Percentiles rank a stretch among this genome's conserved stretches.
Conservation (phyloP, 2,113 vertebrate genomes). For the Brachypodius melanocephalos region DNA sequence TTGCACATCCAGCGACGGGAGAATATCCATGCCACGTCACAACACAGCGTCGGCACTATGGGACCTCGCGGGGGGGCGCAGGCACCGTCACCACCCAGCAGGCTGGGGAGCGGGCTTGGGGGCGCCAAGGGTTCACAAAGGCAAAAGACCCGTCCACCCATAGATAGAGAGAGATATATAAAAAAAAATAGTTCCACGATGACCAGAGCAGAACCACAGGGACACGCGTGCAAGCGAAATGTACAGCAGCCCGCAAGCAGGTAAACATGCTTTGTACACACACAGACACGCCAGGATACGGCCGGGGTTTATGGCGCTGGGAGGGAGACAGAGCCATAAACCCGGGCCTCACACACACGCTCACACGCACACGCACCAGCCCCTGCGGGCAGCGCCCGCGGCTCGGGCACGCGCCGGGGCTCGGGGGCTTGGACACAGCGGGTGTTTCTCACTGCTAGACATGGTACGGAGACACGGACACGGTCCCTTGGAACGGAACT, state of each 20-base stretch:
- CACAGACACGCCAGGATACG: slow-evolving; percentile 44
- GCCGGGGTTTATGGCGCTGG: slow-evolving; percentile 85
- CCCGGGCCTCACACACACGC: slow-evolving; percentile 44
- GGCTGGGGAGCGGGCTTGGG: slow-evolving; percentile 14
- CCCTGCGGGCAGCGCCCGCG: neutral
- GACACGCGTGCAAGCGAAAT: slow-evolving; percentile 63
- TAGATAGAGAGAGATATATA: neutral
- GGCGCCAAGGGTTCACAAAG: slow-evolving; percentile 54
- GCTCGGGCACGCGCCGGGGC: neutral
- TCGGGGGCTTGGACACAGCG: neutral
- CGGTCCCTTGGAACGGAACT: slow-evolving; percentile 68
- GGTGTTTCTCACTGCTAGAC: slow-evolving; percentile 66
- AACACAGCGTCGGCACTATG: slow-evolving; percentile 69
- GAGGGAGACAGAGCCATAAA: slow-evolving; percentile 90
- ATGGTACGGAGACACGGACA: slow-evolving; percentile 69
- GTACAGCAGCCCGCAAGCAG: slow-evolving; percentile 57
- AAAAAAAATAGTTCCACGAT: slow-evolving; percentile 55
- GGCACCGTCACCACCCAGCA: slow-evolving; percentile 55
- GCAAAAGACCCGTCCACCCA: slow-evolving; percentile 65
- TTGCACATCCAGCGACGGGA: slow-evolving; percentile 71
- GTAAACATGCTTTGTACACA: slow-evolving; percentile 76
- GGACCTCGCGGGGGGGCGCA: neutral
- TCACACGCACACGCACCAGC: neutral
- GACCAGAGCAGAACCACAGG: slow-evolving; percentile 53
- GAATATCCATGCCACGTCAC: slow-evolving; percentile 79